Evolutionary conservation across 2,888 invertebrate genomes (phyloP).

Genomic region (Drosophila tanythrix): DNA sequence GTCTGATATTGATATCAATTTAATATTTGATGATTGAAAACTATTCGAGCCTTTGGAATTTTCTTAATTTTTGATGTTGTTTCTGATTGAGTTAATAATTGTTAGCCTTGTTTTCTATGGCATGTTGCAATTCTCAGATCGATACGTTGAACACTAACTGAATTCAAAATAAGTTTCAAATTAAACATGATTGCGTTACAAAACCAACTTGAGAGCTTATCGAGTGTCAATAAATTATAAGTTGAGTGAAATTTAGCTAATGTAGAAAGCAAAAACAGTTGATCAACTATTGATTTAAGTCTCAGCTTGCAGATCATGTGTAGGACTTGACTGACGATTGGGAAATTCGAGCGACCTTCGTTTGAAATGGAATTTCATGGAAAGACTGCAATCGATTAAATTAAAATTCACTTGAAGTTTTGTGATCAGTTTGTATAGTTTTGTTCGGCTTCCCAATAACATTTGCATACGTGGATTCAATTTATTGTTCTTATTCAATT

Average conservation of each 20-base stretch:
- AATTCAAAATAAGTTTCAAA: neutral
- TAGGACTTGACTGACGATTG: neutral
- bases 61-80: neutral
- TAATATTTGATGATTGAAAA: constrained; percentile 35
- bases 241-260: neutral
- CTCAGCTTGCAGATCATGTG: neutral
- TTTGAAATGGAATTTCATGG: constrained; percentile 20
- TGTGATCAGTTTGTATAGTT: neutral
- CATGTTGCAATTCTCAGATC: neutral
- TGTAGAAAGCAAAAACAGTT: neutral
- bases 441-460: constrained; percentile 1
- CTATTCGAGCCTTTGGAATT: constrained; percentile 5
- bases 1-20: constrained; percentile 59
- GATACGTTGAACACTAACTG: neutral
- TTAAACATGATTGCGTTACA: neutral
- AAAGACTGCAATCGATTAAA: constrained; percentile 18
- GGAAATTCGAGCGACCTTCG: constrained; percentile 14
- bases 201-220: neutral
- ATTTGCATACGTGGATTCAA: constrained; percentile 13
- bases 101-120: neutral
- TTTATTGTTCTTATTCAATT: no score
- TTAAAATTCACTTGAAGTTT: constrained; percentile 14
- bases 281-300: neutral
- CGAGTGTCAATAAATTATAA: neutral
- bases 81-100: constrained; percentile 2